Conservation (phyloP, 2,888 invertebrate genomes). For the Salticus scenicus region DNA sequence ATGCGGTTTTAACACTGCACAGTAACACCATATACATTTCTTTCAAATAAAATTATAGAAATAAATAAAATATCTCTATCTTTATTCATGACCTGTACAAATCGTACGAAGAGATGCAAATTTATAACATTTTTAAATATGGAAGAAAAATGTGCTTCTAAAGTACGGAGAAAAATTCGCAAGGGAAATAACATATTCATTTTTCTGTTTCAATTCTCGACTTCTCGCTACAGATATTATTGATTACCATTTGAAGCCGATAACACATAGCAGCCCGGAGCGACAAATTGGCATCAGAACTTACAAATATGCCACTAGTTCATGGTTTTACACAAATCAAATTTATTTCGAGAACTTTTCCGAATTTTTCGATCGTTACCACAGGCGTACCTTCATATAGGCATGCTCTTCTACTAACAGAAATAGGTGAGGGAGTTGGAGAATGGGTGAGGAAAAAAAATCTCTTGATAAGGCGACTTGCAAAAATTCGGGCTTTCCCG, state of each 20-base stretch:
- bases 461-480: too few species aligned
- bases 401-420: background rate
- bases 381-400: background rate
- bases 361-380: background rate
- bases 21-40: too few species aligned
- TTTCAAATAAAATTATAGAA: too few species aligned
- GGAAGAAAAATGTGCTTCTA: too few species aligned
- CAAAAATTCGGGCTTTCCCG: conserved; percentile 22
- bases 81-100: too few species aligned
- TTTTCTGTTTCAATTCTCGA: background rate
- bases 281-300: background rate
- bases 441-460: conserved; percentile 7
- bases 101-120: too few species aligned
- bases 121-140: too few species aligned
- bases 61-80: too few species aligned
- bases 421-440: background rate
- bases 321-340: background rate
- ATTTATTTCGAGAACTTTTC: background rate
- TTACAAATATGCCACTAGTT: background rate
- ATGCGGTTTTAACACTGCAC: too few species aligned
- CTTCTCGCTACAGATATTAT: background rate
- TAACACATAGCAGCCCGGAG: background rate
- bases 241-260: background rate
- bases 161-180: too few species aligned
- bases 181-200: background rate